Evolutionary conservation across 2,797 vertebrate species (phyloP), one percentile per base, ranked within the genome.

Genomic region (Tauraco hartlaubi): DNA sequence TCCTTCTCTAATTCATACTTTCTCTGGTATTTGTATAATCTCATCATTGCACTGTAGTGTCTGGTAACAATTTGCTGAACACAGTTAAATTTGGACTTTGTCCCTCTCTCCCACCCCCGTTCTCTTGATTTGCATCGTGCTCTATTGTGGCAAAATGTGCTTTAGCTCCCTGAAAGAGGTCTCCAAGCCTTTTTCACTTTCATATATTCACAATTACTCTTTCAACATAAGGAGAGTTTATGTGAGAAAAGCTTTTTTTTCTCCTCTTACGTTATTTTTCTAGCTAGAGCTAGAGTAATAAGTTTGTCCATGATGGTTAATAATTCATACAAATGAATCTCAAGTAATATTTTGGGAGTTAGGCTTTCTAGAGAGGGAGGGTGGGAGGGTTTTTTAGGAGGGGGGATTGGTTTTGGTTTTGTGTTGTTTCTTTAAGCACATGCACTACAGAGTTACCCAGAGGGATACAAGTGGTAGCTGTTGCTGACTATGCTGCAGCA

Each of bases 281-380:
- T 95, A 92, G 94, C 94, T 93, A 96, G 88, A 79, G 94, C 94
- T 95, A 95, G 94, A 95, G 83, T 93, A 88, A 93, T 81, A 41
- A 82, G 90, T 92, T 92, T 85, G 88, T 94, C 88, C 64, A 11
- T 56, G 80, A 67, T 90, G 87, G 56, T 75, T 95, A 92, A 92
- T 90, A 94, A 95, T 90, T 93, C 91, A 79, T 94, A 66, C 90
- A 88, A 94, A 76, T 95, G 39, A 96, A 92, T 94, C 88, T 96
- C 73, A 73, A 96, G 92, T 90, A 88, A 96, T 94, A 91, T 95
- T 88, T 92, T 72, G 35, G 55, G 69, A 75, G 43, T 41, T 35
- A 64, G 73, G 68, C 61, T 72, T 86, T 83, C 72, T 66, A 64
- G 41, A 81, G 77, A 56, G 93, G 94, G 91, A 69, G 75, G 75